These are phyloP conservation scores for Porites lutea DNA, from an alignment of 64 coral and sea anemone species.

Conservation along the genomic window DNA sequence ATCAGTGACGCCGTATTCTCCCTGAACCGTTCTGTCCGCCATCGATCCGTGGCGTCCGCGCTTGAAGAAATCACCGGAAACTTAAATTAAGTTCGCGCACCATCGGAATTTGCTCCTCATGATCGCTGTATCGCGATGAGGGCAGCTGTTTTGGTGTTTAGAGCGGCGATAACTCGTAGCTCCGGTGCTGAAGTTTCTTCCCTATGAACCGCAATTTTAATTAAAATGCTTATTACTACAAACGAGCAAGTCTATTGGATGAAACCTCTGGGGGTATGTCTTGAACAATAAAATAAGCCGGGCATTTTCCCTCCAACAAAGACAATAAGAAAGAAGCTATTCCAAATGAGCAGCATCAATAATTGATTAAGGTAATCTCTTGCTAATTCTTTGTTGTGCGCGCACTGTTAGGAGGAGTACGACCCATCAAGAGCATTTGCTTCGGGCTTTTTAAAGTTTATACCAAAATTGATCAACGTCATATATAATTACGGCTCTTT, in stretches of 20 bases:
- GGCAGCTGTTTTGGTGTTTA: slow-evolving; percentile 26
- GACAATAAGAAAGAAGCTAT: not conserved
- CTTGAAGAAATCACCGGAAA: not conserved
- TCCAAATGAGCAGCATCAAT: not conserved
- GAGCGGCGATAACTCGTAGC: not conserved
- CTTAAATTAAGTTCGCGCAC: not conserved
- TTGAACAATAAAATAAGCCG: slow-evolving; percentile 13
- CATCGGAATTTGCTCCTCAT: not conserved
- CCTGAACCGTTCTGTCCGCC: not conserved
- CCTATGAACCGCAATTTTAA: slow-evolving; percentile 32
- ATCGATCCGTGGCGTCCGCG: slow-evolving; percentile 1
- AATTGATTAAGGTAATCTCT: slow-evolving; percentile 6
- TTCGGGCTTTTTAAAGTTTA: not conserved
- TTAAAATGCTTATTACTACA: slow-evolving; percentile 29
- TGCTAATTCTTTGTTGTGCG: not conserved
- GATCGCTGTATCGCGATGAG: not conserved
- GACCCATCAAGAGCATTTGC: not conserved
- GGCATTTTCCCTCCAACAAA: not conserved
- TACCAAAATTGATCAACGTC: not conserved
- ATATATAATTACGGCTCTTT: not conserved
- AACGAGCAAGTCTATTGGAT: not conserved
- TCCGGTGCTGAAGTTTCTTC: not conserved
- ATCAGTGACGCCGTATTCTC: not conserved
- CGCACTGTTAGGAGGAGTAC: not conserved
- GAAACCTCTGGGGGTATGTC: not conserved